Evolutionary conservation across 2,113 vertebrate species (phyloP), one percentile per base, ranked within the genome.

Genomic region (Cyprichromis sp.): DNA sequence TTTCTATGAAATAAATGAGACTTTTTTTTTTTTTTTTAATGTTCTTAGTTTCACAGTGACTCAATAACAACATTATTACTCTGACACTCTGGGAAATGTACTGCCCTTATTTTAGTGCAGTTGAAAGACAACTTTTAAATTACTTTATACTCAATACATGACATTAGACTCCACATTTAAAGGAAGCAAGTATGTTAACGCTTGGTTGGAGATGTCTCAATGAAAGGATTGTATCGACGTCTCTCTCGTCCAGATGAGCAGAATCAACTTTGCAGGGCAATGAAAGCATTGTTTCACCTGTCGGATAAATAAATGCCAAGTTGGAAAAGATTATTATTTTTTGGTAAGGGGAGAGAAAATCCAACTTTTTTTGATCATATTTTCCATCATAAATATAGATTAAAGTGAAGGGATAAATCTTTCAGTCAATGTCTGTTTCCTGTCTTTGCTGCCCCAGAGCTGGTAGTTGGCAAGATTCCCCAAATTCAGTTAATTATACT

Each of bases 281-380:
- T 59, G 24, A 59, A 59, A 88, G 83, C 79, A 91, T 90, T 85
- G 84, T 86, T 90, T 90, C 81, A 91, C 87, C 89, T 91, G 91
- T 94, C 91, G 85, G 81, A 86, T 54, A 83, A 82, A 50, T 68
- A 1, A 89, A 82, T 78, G 55, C 40, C 66, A 82, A 89, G 81
- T 87, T 87, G 81, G 40, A 42, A 79, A 85, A 63, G 57, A 9
- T 68, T 21, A 21, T 7, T 26, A 2, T 16, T 42, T 10, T 73
- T 45, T 17, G 5, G 21, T 7, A 16, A 76, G 42, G 40, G 21
- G 68, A 29, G 24, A 76, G 42, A 47, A 82, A 81, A 53, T 81
- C 57, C 54, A 82, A 57, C 47, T 42, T 91, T 71, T 47, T 47
- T 83, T 61, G 52, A 66, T n/a, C 31, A 1, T 63, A 19, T n/a